Evolutionary conservation across 2,888 invertebrate species (phyloP), one percentile per base, ranked within the genome.

Genomic region (Falcaria lacertinaria): DNA sequence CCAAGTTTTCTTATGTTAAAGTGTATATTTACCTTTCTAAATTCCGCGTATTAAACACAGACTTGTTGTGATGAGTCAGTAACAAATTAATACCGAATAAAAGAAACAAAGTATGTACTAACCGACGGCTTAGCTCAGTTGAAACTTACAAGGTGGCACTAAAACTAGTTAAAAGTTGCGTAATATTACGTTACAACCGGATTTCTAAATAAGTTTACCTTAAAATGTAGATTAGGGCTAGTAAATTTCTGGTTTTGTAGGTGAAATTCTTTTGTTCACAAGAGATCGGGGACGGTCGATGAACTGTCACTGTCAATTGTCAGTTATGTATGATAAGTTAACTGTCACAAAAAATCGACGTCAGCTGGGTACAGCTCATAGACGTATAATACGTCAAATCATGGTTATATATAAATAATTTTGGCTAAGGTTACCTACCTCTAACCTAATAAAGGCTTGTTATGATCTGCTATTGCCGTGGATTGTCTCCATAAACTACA

Each of bases 161-260:
- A 44, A 39, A 44, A 41, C 43, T 41, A 14, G 42, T 38, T 39
- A 15, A 19, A 1, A 40, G 41, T 68, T 66, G 54, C 42, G 47
- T 46, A 59, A 65, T 25, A n/a, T 11, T 5, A 34, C n/a, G 34
- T n/a, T 33, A 19, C 42, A 69, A 71, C 71, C 61, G 57, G 70
- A 68, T 66, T 52, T 13, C 28, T 52, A 52, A 62, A 55, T 64
- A 61, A 50, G 34, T 53, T 60, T 69, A 74, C 69, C 64, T 69
- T 63, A 50, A 8, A 57, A 61, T 59, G 60, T 60, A 51, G 57
- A 58, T 54, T 52, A 52, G 32, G 15, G 45, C 49, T 54, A 57
- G 43, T 56, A 50, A 48, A 51, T 38, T 56, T 52, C 60, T 55
- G 56, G 60, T 60, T 66, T 60, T 59, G 42, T 43, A 39, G 13